These are phyloP conservation scores for Nephila pilipes DNA, from an alignment of 1,140 invertebrate species.

Conservation along the genomic window DNA sequence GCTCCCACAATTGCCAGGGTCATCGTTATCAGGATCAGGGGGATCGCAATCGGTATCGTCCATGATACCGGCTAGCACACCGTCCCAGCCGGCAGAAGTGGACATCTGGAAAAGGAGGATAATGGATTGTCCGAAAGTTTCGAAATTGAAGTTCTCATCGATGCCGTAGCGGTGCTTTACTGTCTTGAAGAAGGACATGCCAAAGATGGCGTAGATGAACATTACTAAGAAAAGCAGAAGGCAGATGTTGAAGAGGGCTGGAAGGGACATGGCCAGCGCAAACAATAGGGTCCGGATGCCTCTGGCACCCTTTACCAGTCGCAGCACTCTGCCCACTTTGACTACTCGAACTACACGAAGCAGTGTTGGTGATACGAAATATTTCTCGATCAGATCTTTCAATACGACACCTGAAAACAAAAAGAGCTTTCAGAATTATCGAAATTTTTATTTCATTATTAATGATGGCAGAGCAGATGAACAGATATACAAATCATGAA, in stretches of 20 bases:
- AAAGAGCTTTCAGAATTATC: conserved; percentile 71
- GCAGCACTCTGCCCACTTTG: conserved; percentile 97
- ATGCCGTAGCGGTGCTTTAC: conserved; percentile 94
- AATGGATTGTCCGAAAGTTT: conserved; percentile 99
- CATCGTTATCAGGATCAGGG: conserved; percentile 87
- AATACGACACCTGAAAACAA: conserved; percentile 91
- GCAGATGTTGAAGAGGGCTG: conserved; percentile 99
- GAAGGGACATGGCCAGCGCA: conserved; percentile 98
- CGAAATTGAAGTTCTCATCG: conserved; percentile 98
- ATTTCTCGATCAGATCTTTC: conserved; percentile 97
- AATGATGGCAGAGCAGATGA: too few species aligned
- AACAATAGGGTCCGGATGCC: conserved; percentile 98
- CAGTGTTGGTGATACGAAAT: conserved; percentile 98
- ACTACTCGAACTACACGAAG: conserved; percentile 98
- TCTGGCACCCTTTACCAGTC: conserved; percentile 98
- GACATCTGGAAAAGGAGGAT: conserved; percentile 99
- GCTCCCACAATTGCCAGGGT: conserved; percentile 94
- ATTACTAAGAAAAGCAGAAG: conserved; percentile 98
- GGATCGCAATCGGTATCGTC: conserved; percentile 94
- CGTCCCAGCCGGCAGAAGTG: conserved; percentile 98
- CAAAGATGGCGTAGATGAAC: conserved; percentile 99
- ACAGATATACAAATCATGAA: too few species aligned
- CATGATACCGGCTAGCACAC: conserved; percentile 96
- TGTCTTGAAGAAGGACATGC: conserved; percentile 99
- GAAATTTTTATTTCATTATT: too few species aligned